Conservation (phyloP, 1,140 invertebrate genomes). For the Aphelinus atriplicis region DNA sequence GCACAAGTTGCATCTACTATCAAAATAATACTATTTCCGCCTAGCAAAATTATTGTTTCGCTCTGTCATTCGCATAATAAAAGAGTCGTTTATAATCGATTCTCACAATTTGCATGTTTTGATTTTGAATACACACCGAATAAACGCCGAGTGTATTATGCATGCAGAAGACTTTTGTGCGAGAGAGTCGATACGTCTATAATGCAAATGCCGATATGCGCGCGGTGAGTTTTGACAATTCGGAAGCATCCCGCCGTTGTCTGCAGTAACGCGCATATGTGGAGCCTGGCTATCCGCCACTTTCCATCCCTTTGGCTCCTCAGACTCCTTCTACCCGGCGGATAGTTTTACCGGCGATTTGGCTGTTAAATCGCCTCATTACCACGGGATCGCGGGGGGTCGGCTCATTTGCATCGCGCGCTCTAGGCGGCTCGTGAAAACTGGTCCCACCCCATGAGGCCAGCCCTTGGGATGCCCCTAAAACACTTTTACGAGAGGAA, state of each 20-base stretch:
- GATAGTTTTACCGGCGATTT: conserved; percentile 60
- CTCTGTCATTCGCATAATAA: too few relatives aligned
- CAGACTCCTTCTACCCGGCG: conserved; percentile 33
- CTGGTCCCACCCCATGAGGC: conserved; percentile 50
- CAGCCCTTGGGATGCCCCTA: conserved; percentile 30
- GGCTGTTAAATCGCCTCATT: conserved; percentile 66
- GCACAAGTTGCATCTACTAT: too few relatives aligned
- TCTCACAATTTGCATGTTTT: too few relatives aligned
- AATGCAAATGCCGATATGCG: conserved; percentile 44
- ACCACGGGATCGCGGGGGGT: conserved; percentile 60
- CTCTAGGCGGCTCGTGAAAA: conserved; percentile 42
- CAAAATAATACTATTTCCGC: too few relatives aligned
- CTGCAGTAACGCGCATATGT: too few relatives aligned
- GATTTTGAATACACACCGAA: too few relatives aligned
- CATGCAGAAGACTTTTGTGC: too few relatives aligned
- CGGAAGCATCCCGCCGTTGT: conserved; percentile 21
- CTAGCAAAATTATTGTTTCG: too few relatives aligned
- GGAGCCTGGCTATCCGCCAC: too few relatives aligned
- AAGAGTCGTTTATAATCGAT: too few relatives aligned
- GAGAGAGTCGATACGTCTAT: conserved; percentile 32
- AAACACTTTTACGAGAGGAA: conserved; percentile 53
- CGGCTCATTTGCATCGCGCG: conserved; percentile 61
- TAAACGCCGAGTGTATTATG: too few relatives aligned
- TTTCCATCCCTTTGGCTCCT: not conserved
- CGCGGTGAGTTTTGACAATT: conserved; percentile 49